Evolutionary conservation across 2,113 vertebrate genomes (phyloP).

Genomic region (Grantiella picta): DNA sequence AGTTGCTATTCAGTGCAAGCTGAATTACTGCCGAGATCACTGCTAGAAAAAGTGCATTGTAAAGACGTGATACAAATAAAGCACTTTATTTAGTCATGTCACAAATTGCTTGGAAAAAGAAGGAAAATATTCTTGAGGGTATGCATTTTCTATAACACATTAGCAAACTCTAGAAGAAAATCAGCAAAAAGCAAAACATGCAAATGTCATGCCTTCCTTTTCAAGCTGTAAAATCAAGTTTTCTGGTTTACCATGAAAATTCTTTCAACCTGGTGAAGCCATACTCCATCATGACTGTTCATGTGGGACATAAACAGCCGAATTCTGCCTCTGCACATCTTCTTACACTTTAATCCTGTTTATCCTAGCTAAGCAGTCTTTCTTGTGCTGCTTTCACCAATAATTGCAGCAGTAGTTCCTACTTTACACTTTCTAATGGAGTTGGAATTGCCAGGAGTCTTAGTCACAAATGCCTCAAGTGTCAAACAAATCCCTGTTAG

Average conservation of each 20-base stretch:
- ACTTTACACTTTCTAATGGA: neutral
- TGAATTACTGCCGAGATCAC: neutral
- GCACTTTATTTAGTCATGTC: neutral
- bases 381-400: neutral
- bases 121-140: neutral
- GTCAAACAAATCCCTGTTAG: neutral
- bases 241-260: neutral
- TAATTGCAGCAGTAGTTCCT: neutral
- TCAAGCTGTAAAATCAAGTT: neutral
- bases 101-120: neutral
- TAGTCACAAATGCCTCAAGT: neutral
- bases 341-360: neutral
- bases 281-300: neutral
- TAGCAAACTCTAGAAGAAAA: neutral
- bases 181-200: neutral
- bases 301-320: neutral
- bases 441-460: neutral
- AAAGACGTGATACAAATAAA: neutral
- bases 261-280: neutral
- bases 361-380: neutral
- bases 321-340: neutral
- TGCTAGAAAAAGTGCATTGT: neutral
- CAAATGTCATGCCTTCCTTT: neutral
- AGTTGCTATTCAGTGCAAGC: neutral
- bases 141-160: neutral